Evolutionary conservation across 2,888 invertebrate genomes (phyloP).

Genomic region (Troglohyphantes excavatus): DNA sequence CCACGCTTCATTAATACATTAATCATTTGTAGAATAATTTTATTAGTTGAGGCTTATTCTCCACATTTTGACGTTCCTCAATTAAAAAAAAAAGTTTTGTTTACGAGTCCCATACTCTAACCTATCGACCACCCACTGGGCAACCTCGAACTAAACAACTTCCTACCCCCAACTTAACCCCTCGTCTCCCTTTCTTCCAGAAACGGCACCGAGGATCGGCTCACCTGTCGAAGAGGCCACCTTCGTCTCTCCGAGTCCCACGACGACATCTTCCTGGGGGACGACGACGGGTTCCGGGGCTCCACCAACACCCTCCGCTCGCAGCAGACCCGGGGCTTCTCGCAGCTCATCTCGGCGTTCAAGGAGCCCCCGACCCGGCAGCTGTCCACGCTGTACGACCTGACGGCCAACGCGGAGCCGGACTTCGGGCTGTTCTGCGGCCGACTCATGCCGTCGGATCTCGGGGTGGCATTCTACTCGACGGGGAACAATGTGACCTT

Average conservation of each 20-base stretch:
- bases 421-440: slow-evolving; percentile 77
- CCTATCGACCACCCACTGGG: no score
- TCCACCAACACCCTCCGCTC: slow-evolving; percentile 46
- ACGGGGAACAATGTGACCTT: slow-evolving; percentile 90
- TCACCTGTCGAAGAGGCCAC: slow-evolving; percentile 52
- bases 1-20: no score
- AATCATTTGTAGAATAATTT: no score
- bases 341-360: slow-evolving; percentile 78
- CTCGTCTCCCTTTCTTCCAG: not conserved
- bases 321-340: slow-evolving; percentile 78
- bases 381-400: slow-evolving; percentile 65
- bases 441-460: slow-evolving; percentile 53
- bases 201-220: slow-evolving; percentile 60
- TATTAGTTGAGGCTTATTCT: no score
- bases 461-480: slow-evolving; percentile 79
- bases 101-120: no score
- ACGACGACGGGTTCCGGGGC: slow-evolving; percentile 59
- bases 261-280: slow-evolving; percentile 63
- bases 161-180: no score
- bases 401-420: slow-evolving; percentile 61
- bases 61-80: no score
- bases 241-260: slow-evolving; percentile 69
- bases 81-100: no score
- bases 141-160: no score
- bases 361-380: slow-evolving; percentile 66